Evolutionary conservation across 2,888 invertebrate species (phyloP).

Genomic region (Drosophila bunnanda): DNA sequence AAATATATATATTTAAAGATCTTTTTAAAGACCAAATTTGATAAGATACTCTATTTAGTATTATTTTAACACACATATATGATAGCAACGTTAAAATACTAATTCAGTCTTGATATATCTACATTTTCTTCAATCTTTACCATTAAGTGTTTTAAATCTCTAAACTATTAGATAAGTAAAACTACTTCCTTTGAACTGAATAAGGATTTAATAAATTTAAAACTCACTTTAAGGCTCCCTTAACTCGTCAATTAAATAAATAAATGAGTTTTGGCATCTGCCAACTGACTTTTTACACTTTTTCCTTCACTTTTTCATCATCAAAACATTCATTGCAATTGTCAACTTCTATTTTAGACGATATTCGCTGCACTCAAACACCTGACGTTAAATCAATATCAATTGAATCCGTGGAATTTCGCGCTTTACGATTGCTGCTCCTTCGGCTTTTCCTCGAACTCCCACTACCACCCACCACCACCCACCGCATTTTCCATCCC

Average conservation of each 20-base stretch:
- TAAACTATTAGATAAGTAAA: no score
- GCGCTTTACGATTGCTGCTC: slow-evolving; percentile 1
- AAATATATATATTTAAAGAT: no score
- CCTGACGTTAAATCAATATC: slow-evolving; percentile 32
- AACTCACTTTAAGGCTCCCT: not conserved
- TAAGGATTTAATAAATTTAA: not conserved
- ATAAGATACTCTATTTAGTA: no score
- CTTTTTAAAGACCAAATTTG: no score
- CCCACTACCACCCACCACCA: not conserved
- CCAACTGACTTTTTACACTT: not conserved
- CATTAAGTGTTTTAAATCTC: not conserved
- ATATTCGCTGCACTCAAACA: slow-evolving; percentile 3
- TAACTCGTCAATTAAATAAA: not conserved
- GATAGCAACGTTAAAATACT: no score
- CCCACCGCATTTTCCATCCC: not conserved
- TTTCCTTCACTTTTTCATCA: not conserved
- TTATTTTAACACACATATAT: no score
- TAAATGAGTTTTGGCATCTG: slow-evolving; percentile 3
- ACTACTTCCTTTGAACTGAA: not conserved
- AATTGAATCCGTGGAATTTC: slow-evolving; percentile 17
- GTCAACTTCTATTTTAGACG: slow-evolving; percentile 12
- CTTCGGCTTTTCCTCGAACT: not conserved
- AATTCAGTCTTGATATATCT: no score
- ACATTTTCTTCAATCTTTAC: not conserved
- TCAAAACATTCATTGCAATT: slow-evolving; percentile 16